Conservation (phyloP, 1,140 invertebrate species). For the Zophobas morio region DNA sequence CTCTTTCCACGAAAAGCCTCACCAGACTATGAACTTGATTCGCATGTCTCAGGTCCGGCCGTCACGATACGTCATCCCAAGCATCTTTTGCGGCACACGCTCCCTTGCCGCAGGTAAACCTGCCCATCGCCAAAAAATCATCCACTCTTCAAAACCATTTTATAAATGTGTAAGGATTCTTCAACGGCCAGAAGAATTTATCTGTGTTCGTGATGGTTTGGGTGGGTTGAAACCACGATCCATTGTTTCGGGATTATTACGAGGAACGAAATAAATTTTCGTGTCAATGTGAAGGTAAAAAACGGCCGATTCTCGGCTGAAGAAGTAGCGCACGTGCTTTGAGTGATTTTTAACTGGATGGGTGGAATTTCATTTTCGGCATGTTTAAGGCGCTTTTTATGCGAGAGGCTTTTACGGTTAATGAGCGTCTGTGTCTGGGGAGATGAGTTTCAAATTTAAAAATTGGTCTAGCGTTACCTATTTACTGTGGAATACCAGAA, state of each 20-base stretch:
- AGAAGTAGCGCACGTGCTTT: constrained; percentile 10
- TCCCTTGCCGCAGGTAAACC: constrained; percentile 25
- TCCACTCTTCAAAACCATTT: background rate
- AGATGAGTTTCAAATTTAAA: no score
- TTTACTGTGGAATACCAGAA: no score
- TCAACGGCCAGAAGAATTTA: background rate
- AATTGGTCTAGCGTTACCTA: no score
- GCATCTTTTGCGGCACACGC: constrained; percentile 31
- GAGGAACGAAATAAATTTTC: constrained; percentile 28
- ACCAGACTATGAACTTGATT: constrained; percentile 16
- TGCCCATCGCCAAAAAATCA: background rate
- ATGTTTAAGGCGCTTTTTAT: constrained; percentile 7
- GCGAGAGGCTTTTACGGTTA: no score
- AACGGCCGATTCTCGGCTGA: background rate
- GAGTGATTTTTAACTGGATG: constrained; percentile 6
- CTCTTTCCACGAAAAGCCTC: constrained; percentile 19
- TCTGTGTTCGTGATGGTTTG: constrained; percentile 5
- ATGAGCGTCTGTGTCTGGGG: no score
- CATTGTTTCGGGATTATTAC: constrained; percentile 30
- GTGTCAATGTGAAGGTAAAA: constrained; percentile 8
- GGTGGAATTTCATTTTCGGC: constrained; percentile 1
- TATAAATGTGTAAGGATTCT: background rate
- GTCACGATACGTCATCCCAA: constrained; percentile 30
- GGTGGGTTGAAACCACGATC: background rate
- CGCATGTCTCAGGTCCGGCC: constrained; percentile 15